A percentile compares a stretch with the other conserved stretches of the same genome.
Conservation (phyloP, 2,113 vertebrate genomes). For the Aix galericulata region DNA sequence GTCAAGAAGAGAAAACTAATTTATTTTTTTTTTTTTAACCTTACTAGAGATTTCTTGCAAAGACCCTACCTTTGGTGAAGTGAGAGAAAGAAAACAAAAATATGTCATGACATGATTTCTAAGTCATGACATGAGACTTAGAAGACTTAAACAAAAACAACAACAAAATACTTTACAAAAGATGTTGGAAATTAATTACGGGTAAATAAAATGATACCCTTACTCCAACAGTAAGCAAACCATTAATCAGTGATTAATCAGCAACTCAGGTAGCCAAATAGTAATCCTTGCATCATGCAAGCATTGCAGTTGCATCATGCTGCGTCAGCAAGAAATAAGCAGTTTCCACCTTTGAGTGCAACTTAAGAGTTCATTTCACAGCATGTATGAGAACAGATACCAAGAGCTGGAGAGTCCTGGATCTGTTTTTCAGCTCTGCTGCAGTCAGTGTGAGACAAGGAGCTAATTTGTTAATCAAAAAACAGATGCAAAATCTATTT, state of each 20-base stretch:
- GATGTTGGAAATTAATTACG: not conserved
- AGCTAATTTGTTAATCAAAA: not conserved
- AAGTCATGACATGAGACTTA: not conserved
- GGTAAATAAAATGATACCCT: not conserved
- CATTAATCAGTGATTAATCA: constrained; percentile 19
- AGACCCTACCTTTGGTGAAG: not conserved
- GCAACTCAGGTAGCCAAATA: not conserved
- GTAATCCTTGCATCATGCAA: not conserved
- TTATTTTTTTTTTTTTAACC: not conserved
- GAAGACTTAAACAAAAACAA: not conserved
- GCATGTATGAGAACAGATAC: not conserved
- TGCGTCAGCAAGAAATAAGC: not conserved
- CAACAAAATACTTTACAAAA: not conserved
- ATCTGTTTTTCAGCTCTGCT: not conserved
- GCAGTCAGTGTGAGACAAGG: not conserved
- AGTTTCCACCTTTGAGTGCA: not conserved
- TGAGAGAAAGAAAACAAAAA: not conserved
- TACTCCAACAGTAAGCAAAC: constrained; percentile 16
- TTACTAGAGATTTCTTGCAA: not conserved
- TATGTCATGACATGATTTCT: not conserved
- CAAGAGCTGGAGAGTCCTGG: not conserved
- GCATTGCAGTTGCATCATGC: not conserved
- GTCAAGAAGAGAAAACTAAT: not conserved
- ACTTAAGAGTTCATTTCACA: not conserved
- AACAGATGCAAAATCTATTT: not conserved